Base-by-base conservation (phyloP, 2,888 invertebrate genomes). In the Rapana venosa region DNA sequence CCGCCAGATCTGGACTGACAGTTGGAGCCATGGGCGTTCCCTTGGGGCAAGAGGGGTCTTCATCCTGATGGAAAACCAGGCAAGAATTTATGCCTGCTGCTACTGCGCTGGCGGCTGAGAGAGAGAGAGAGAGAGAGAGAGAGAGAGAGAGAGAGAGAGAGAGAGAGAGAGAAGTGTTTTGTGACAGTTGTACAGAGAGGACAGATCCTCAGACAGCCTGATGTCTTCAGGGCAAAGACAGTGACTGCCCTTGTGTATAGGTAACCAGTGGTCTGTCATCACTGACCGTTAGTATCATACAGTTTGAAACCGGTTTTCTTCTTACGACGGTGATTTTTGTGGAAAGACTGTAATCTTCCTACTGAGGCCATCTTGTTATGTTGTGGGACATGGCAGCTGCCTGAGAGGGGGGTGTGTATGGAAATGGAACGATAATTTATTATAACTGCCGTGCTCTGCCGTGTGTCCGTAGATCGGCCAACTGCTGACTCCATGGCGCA, bases 221-320 rank as follows among this genome's bases (percentile, higher is more conserved):
- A 15, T 20, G 61, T 15, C 17, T 61, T 22, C 15, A 22, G 22
- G 61, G 17, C 1, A 13, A 13, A 22, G 61, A 20, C 61, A 15
- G 22, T 15, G 22, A 61, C 61, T 61, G 61, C 22, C 61, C 61
- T 22, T 61, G 61, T 22, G 15, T 15, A 20, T 22, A 22, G 61
- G 17, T 22, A 61, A 20, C 17, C 22, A 22, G 17, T 20, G 17
- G 61, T 15, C 61, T 61, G 17, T 22, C 61, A 20, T 61, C 61
- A 20, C 61, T 61, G 61, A 61, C 61, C 22, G 61, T 74, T 11
- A 74, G 26, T 74, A n/a, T 74, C n/a, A n/a, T 74, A n/a, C 74
- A 74, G 13, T 83, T 6, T 36, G 36, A 83, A 83, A 83, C 81
- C 81, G 81, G 81, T 83, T 83, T 47, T 83, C 81, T 47, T 83